Base-by-base conservation (phyloP, 2,113 vertebrate genomes). In the Podarcis raffonei region DNA sequence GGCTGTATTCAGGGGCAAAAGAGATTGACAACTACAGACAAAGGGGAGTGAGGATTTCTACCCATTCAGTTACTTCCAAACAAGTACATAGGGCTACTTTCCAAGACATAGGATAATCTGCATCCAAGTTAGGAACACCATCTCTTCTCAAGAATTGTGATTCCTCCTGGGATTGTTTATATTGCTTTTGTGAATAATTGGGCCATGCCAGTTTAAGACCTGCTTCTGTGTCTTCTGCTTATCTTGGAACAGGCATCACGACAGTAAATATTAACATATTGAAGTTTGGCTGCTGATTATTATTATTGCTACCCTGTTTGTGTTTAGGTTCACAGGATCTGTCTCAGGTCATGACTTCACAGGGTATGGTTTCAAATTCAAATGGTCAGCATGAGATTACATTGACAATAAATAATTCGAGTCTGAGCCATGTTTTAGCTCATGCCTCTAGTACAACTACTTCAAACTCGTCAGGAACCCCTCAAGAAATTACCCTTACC, bases 401-500 rank as follows among this genome's bases (percentile, higher is more conserved):
- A 0, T 91, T 99, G 93, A 99, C 99, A 80, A 99, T 99, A 94
- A 99, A 99, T 97, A 99, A 99, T 93, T 98, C 98, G 35, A 99
- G 97, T 85, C 95, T 99, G 89, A 98, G 98, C 84, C 98, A 99
- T 95, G 99, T 98, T 59, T 93, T 99, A 32, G 98, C 98, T 42
- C 98, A 98, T 92, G 97, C 98, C 22, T 94, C 96, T 0, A 95
- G 94, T 62, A 96, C 97, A 5, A 88, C 97, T 2, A 91, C 96
- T 20, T 89, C 96, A 0, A 89, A 94, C 0, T 94, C 97, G n/a
- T 95, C 97, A 6, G 98, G 95, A 90, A 97, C 97, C 62, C 97
- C 98, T 23, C 98, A 98, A 95, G 98, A 99, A 94, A 99, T 99
- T 94, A 99, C 98, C 0, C 98, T 99, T 85, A 99, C 99, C 9